Base-by-base conservation (phyloP, 2,113 vertebrate genomes). In the Vicugna pacos region DNA sequence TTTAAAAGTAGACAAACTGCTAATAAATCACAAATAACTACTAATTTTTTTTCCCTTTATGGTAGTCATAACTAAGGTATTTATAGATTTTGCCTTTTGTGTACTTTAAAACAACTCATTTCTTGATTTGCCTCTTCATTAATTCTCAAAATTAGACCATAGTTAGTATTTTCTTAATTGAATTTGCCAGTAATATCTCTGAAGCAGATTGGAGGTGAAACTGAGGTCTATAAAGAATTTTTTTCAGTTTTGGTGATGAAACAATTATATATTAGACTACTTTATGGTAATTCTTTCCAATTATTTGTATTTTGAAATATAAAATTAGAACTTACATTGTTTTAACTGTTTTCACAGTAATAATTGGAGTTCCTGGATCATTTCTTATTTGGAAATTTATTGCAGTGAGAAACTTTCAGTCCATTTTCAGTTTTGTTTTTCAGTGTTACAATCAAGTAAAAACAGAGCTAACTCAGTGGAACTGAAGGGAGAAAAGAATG, bases 91-190 rank as follows among this genome's bases (percentile, higher is more conserved):
- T 91, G 64, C 93, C 86, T 93, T 52, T 62, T 60, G 52, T 0
- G 17, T 87, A 75, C 62, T 86, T 96, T 93, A 70, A 80, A 91
- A 69, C 48, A 92, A 16, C 13, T 94, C 7, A 88, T 93, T 83
- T 97, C 30, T 75, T 86, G 42, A 5, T 76, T 48, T 81, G 80
- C 52, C 15, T 32, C n/a, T 72, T 9, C 54, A 4, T 93, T 87
- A 38, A 26, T 81, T 70, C 28, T 96, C 15, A 87, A 48, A 80
- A 67, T 93, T 91, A n/a, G 8, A 76, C 79, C 24, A 11, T 72
- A 87, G 42, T 94, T 97, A 85, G 8, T 85, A 73, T 97, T 96
- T 89, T 30, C 26, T 87, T 89, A 20, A 46, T 76, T 94, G 65
- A 96, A 42, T 94, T 81, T 94, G 75, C n/a, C 15, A 90, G 0